Evolutionary conservation across 2,113 vertebrate species (phyloP).

Genomic region (Silurus meridionalis): DNA sequence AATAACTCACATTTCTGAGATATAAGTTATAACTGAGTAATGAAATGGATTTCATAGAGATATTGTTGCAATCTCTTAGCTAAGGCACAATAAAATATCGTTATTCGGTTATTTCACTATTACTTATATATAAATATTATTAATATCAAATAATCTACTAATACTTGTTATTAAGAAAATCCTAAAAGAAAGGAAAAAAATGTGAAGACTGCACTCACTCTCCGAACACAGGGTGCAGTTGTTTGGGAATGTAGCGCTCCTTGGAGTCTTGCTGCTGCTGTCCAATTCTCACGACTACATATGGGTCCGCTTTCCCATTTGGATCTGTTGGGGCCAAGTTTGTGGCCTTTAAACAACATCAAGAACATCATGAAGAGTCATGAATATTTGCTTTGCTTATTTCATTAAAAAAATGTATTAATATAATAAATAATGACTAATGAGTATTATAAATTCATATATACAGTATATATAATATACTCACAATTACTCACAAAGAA

Average conservation of each 20-base stretch:
- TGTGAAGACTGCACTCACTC: slow-evolving; percentile 74
- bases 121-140: not conserved
- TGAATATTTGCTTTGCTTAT: not conserved
- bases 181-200: not conserved
- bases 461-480: too few species aligned
- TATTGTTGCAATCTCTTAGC: not conserved
- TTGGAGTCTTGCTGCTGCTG: slow-evolving; percentile 77
- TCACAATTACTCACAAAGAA: too few species aligned
- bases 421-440: too few species aligned
- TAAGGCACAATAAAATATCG: not conserved
- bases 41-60: not conserved
- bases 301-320: slow-evolving; percentile 92
- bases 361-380: not conserved
- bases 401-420: not conserved
- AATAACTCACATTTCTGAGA: not conserved
- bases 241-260: slow-evolving; percentile 89
- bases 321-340: slow-evolving; percentile 85
- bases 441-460: too few species aligned
- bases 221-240: slow-evolving; percentile 92
- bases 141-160: not conserved
- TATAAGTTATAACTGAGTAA: not conserved
- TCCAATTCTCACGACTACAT: slow-evolving; percentile 82
- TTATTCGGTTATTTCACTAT: not conserved
- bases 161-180: not conserved
- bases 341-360: slow-evolving; percentile 74